Evolutionary conservation across 2,113 vertebrate species (phyloP).

Genomic region (Cromileptes altivelis): DNA sequence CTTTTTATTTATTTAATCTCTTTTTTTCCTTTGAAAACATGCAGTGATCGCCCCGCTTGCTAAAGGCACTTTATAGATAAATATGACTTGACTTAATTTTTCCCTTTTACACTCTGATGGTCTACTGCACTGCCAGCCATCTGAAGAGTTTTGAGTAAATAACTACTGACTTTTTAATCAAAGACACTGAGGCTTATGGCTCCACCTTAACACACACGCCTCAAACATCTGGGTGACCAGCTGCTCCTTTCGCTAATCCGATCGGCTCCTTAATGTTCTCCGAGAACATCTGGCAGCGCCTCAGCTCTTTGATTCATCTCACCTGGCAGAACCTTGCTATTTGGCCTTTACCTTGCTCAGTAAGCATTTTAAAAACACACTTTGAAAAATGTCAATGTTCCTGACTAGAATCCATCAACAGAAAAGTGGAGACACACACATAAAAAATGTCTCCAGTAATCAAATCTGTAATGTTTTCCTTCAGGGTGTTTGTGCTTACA

Average conservation of each 20-base stretch:
- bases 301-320: slow-evolving; percentile 74
- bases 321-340: slow-evolving; percentile 55
- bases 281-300: slow-evolving; percentile 69
- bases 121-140: slow-evolving; percentile 48
- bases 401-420: slow-evolving; percentile 28
- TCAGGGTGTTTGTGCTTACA: slow-evolving; percentile 43
- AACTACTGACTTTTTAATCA: slow-evolving; percentile 80
- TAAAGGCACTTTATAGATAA: slow-evolving; percentile 40
- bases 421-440: slow-evolving; percentile 11
- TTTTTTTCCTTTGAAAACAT: slow-evolving; percentile 39
- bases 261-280: slow-evolving; percentile 69
- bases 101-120: slow-evolving; percentile 40
- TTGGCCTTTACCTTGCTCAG: slow-evolving; percentile 61
- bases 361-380: slow-evolving; percentile 51
- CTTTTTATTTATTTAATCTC: slow-evolving; percentile 11
- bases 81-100: slow-evolving; percentile 41
- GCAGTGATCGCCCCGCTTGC: neutral
- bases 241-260: slow-evolving; percentile 71
- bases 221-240: slow-evolving; percentile 77
- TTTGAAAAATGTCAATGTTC: slow-evolving; percentile 34
- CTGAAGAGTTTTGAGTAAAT: slow-evolving; percentile 74
- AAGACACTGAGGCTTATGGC: slow-evolving; percentile 63
- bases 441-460: neutral
- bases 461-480: slow-evolving; percentile 35
- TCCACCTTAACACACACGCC: slow-evolving; percentile 67